phyloP scores from a whole-genome alignment of 2,797 vertebrate species.

The Argentina silus region DNA sequence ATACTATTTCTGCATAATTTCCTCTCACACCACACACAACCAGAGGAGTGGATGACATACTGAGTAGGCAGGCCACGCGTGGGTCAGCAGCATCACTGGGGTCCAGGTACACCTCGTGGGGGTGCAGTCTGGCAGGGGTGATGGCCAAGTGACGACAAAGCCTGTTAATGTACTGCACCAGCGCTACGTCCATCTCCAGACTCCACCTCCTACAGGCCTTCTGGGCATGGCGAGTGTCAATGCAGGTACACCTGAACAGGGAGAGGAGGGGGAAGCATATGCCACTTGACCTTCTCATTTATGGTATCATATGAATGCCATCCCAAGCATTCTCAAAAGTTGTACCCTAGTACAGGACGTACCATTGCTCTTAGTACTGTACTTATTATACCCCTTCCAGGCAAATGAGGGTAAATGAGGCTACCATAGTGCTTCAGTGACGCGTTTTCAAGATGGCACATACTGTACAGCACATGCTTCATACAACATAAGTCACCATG shows the following conservation, averaged over 20 bases:
- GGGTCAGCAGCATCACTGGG: slow-evolving; percentile 87
- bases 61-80: slow-evolving; percentile 86
- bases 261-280: background rate
- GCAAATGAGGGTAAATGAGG: too few relatives aligned
- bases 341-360: too few relatives aligned
- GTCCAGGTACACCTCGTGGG: slow-evolving; percentile 96
- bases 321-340: too few relatives aligned
- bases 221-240: slow-evolving; percentile 92
- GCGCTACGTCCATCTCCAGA: slow-evolving; percentile 94
- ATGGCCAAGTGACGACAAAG: slow-evolving; percentile 96
- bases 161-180: slow-evolving; percentile 93
- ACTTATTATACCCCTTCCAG: too few relatives aligned
- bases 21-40: background rate
- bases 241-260: slow-evolving; percentile 83
- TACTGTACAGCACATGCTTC: background rate
- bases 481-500: background rate
- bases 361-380: too few relatives aligned
- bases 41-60: slow-evolving; percentile 69
- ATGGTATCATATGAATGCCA: background rate
- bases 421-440: too few relatives aligned
- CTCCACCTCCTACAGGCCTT: slow-evolving; percentile 94
- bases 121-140: slow-evolving; percentile 92
- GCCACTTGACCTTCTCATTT: background rate
- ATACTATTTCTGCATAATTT: too few relatives aligned
- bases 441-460: background rate